These are phyloP conservation scores for Apteryx mantelli DNA, from an alignment of 2,113 vertebrate genomes.

Conservation along the genomic window DNA sequence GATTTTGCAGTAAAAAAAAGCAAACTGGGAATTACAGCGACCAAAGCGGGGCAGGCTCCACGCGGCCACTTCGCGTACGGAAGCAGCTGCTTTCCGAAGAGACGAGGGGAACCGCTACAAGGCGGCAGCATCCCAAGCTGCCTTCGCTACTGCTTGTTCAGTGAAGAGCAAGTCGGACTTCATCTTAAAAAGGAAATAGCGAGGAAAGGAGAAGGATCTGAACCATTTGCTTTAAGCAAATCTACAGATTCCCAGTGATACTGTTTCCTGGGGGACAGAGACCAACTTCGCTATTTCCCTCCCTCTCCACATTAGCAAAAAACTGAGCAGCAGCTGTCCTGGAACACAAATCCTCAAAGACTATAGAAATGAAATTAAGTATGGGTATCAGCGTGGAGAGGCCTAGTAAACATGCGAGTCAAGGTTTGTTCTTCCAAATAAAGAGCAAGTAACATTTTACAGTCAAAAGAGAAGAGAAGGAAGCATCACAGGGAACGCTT, in stretches of 20 bases:
- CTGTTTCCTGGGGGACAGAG: background rate
- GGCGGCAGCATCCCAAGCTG: background rate
- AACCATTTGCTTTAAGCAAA: background rate
- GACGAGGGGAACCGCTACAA: no score
- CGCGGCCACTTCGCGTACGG: no score
- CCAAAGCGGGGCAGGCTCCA: no score
- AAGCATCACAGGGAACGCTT: background rate
- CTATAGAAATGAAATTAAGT: accelerated
- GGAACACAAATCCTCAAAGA: background rate
- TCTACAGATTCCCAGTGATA: background rate
- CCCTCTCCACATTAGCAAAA: background rate
- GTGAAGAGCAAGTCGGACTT: background rate
- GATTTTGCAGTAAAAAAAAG: background rate
- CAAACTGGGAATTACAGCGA: background rate
- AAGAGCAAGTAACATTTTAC: background rate
- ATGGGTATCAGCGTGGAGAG: background rate
- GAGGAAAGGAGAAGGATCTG: background rate
- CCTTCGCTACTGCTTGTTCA: background rate
- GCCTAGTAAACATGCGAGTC: background rate
- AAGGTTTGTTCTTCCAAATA: background rate
- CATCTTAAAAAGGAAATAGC: background rate
- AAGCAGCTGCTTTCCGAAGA: background rate
- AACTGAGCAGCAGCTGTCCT: background rate
- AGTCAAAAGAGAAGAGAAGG: background rate
- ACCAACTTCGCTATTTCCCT: background rate